These are phyloP conservation scores for Heliocidaris erythrogramma DNA, from an alignment of 35 echinoderm and acorn worm genomes.

Conservation along the genomic window DNA sequence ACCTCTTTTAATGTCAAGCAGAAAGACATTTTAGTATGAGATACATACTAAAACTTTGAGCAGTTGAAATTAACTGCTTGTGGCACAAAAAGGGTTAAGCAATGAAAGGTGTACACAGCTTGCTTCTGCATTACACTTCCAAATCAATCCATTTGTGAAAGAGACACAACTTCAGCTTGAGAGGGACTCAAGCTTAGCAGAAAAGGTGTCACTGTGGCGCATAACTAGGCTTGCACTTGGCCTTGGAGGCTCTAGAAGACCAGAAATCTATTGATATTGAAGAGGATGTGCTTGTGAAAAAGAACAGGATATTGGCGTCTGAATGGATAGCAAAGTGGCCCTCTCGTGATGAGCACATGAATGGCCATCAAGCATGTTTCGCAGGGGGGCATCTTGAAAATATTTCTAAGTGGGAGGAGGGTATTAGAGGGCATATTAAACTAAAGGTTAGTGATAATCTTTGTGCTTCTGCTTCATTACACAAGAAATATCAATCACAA, in stretches of 20 bases:
- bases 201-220: too few species aligned
- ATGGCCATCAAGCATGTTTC: background rate
- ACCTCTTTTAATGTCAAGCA: too few species aligned
- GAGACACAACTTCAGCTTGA: background rate
- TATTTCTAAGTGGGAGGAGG: background rate
- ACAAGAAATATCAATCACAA: too few species aligned
- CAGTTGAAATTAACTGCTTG: too few species aligned
- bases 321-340: background rate
- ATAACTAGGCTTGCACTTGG: background rate
- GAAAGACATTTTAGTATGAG: too few species aligned
- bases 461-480: background rate
- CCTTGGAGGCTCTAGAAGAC: background rate
- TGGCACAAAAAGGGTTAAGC: too few species aligned
- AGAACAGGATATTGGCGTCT: conserved; percentile 10
- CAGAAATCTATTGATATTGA: background rate
- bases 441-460: background rate
- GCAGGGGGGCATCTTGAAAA: too few species aligned
- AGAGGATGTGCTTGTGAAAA: background rate
- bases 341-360: background rate
- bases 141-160: background rate
- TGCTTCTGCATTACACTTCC: background rate
- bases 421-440: background rate
- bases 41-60: too few species aligned
- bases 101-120: background rate
- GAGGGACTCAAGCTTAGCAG: background rate